Base-by-base conservation (phyloP, 2,797 vertebrate genomes). In the Miichthys miiuy region DNA sequence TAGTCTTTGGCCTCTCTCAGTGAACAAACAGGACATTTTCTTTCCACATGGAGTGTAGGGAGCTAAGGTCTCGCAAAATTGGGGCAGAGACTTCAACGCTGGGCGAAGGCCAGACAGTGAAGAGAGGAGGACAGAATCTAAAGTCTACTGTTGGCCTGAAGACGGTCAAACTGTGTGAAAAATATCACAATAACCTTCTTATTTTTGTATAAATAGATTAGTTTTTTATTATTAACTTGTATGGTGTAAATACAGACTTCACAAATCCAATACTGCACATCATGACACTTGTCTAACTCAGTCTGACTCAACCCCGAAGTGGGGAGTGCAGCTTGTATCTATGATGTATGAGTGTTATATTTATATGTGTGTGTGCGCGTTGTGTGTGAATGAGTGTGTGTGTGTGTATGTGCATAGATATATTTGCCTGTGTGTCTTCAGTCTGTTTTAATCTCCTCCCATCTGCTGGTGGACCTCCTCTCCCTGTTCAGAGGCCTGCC, bases 401-500 rank as follows among this genome's bases (percentile, higher is more conserved):
- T 48, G 34, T 65, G 62, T 50, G 55, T 63, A 67, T 63, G 77
- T 69, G 64, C 46, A 74, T 83, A 79, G 84, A 70, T 44, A 54
- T 3, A 68, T 85, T 67, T 80, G 30, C 58, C 27, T 78, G 65
- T 80, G 76, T 78, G 69, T 85, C 80, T 88, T 75, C 82, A 78
- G 88, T 80, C 85, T 85, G 81, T 68, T 80, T 85, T 90, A 92
- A 93, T 94, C 90, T 94, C 89, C 90, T 86, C 87, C 92, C 94
- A 94, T 95, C 94, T 95, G 93, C 91, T 89, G 81, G 83, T 93
- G 91, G 93, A 94, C 89, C 89, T 89, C 70, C 81, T 89, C 89
- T 91, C 88, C 90, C 89, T 27, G 90, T 82, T 84, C 85, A 74
- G 91, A 89, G 91, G 90, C 88, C 86, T 80, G 81, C 68, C 72